Conservation (phyloP, 2,888 invertebrate genomes). For the Drosophila incognita region DNA sequence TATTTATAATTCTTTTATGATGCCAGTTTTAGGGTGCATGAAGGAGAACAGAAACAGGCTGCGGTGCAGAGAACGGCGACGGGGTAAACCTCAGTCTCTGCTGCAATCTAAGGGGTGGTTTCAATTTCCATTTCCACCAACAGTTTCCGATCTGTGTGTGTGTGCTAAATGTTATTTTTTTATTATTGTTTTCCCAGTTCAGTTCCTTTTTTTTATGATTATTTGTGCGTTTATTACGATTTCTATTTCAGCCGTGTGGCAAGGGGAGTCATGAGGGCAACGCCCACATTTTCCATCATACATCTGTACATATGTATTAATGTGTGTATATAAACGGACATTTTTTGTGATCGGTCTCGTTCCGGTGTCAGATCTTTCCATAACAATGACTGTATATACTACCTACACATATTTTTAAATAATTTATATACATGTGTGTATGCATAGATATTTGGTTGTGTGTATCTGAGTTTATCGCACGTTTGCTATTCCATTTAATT, state of each 20-base stretch:
- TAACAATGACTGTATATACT: conserved; percentile 47
- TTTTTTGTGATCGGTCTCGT: conserved; percentile 46
- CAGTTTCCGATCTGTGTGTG: conserved; percentile 3
- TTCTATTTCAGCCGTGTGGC: conserved; percentile 67
- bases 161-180: conserved; percentile 16
- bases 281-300: conserved; percentile 55
- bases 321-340: background rate
- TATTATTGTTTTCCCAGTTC: conserved; percentile 59
- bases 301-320: conserved; percentile 2
- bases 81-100: conserved; percentile 29
- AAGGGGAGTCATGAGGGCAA: conserved; percentile 57
- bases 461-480: conserved; percentile 36
- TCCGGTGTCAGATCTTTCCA: conserved; percentile 72
- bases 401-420: conserved; percentile 9
- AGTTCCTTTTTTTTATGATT: conserved; percentile 59
- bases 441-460: conserved; percentile 12
- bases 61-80: conserved; percentile 9
- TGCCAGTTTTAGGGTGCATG: background rate
- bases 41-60: conserved; percentile 4
- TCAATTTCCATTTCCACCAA: conserved; percentile 40
- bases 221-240: conserved; percentile 74
- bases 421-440: background rate
- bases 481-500: conserved; percentile 38
- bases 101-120: conserved; percentile 37
- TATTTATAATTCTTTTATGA: conserved; percentile 2